Evolutionary conservation across 2,113 vertebrate species (phyloP), one percentile per base, ranked within the genome.

Genomic region (Polypterus bichir): DNA sequence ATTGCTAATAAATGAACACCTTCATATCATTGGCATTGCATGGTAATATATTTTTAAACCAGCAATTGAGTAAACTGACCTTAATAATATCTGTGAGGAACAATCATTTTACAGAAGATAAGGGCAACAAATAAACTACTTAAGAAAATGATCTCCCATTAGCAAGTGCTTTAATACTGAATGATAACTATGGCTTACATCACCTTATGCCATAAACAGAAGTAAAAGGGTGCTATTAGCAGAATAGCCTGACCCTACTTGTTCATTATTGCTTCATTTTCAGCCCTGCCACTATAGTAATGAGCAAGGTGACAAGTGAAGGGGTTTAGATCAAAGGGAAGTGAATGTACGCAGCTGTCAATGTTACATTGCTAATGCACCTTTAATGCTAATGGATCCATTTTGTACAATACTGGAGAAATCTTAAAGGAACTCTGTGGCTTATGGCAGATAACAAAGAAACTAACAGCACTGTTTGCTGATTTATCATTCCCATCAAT

Each of bases 91-190:
- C 27, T 27, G 27, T 27, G 27, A 27, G 27, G 27, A 27, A 27
- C 27, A 27, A 27, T 27, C 27, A 27, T 27, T 27, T 27, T 27
- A 27, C 27, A 27, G 27, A 27, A 27, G 27, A 27, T 27, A 27
- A 27, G 71, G 67, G 71, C 70, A 80, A 75, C 74, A 68, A 71
- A 72, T 69, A 73, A 70, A 77, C 72, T 79, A 78, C 79, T 83
- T 77, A 74, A 75, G 76, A 74, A 73, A 77, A 81, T 66, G 71
- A 58, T 75, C 79, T 73, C 74, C 77, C 77, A 80, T 76, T 82
- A 80, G 72, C 67, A 61, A 70, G 70, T 44, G 27, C 44, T 44
- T 58, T 9, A n/a, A 58, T 44, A 58, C 44, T 58, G 51, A 8
- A 52, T 8, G 56, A 58, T 58, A 44, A 58, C 56, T 58, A 27